Conservation (phyloP, 2,797 vertebrate species). For the Leptodactylus fallax region DNA sequence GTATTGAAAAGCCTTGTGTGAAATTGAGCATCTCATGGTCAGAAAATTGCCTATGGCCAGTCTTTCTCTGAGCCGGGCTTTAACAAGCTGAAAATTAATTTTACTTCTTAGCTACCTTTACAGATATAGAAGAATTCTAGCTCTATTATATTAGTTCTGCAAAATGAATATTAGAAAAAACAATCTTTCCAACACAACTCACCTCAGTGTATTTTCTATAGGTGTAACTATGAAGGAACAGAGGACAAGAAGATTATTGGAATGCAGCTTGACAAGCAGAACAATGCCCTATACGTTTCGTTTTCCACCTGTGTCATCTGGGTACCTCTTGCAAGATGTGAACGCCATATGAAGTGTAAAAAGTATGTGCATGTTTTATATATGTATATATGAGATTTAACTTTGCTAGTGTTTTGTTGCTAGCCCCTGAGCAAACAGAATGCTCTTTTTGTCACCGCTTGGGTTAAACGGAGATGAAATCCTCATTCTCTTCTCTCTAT, state of each 20-base stretch:
- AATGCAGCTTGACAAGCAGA: slow-evolving; percentile 90
- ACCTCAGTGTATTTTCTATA: slow-evolving; percentile 63
- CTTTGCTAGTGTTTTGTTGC: background rate
- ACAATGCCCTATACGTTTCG: slow-evolving; percentile 86
- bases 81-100: background rate
- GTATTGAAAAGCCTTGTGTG: background rate
- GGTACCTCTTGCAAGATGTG: slow-evolving; percentile 92
- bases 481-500: slow-evolving; percentile 23
- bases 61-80: background rate
- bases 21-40: background rate
- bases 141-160: background rate
- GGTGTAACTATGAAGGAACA: slow-evolving; percentile 91
- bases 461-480: slow-evolving; percentile 24
- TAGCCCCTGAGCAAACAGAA: background rate
- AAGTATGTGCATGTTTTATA: slow-evolving; percentile 79
- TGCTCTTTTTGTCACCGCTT: background rate
- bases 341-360: slow-evolving; percentile 91
- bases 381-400: background rate
- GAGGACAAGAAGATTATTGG: slow-evolving; percentile 94
- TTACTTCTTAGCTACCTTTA: background rate
- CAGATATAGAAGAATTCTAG: background rate
- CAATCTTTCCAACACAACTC: background rate
- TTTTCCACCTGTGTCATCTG: slow-evolving; percentile 96
- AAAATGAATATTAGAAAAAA: background rate
- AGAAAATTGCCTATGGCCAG: background rate